These are phyloP conservation scores for Dolichoris vasculosae DNA, from an alignment of 1,140 invertebrate genomes.

Conservation along the genomic window DNA sequence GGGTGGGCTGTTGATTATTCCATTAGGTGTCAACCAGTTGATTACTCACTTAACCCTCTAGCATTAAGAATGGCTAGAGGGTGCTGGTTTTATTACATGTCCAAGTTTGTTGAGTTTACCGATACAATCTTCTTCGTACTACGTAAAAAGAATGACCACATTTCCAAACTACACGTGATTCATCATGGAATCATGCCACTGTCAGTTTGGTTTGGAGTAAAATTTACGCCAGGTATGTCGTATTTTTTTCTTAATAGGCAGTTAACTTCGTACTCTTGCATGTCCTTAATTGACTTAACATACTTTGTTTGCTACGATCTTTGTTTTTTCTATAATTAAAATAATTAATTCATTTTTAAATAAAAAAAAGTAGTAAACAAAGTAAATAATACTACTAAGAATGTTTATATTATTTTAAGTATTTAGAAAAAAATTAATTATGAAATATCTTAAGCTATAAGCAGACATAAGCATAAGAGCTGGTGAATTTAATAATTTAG, in stretches of 20 bases:
- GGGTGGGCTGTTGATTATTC: constrained; percentile 87
- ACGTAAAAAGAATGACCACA: constrained; percentile 89
- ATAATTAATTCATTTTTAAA: not conserved
- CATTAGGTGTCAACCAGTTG: constrained; percentile 92
- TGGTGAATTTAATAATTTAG: not conserved
- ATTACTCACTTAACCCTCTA: constrained; percentile 84
- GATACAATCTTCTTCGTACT: constrained; percentile 93
- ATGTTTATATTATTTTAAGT: not conserved
- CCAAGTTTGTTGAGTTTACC: constrained; percentile 90
- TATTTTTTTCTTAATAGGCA: not conserved
- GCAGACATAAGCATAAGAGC: too few relatives aligned
- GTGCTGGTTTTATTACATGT: constrained; percentile 92
- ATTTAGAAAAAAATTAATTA: not conserved
- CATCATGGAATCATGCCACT: constrained; percentile 95
- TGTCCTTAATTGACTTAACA: constrained; percentile 6
- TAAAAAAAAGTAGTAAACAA: not conserved
- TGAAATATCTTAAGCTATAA: not conserved
- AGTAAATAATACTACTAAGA: not conserved
- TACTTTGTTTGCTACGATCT: not conserved
- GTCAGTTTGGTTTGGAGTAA: constrained; percentile 94
- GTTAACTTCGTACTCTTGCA: not conserved
- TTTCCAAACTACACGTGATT: constrained; percentile 91
- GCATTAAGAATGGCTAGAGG: constrained; percentile 87
- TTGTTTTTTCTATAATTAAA: not conserved
- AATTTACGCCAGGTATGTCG: constrained; percentile 87